Conservation (phyloP, 2,113 vertebrate species). For the Oryzias javanicus region DNA sequence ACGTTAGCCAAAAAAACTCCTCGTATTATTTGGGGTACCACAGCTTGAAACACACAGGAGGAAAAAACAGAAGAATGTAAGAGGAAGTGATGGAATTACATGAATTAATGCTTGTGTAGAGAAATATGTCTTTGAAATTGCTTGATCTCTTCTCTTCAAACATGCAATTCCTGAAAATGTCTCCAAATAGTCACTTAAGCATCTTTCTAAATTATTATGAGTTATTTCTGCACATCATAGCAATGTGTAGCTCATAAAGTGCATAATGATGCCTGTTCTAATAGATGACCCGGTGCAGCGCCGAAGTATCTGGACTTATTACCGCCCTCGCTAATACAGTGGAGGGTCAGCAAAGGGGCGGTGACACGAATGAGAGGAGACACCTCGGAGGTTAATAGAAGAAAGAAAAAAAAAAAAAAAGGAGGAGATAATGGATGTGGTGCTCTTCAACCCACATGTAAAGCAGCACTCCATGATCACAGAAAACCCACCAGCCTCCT, state of each 20-base stretch:
- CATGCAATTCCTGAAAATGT: too few species aligned
- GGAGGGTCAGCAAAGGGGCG: constrained; percentile 16
- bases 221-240: constrained; percentile 31
- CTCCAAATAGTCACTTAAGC: background rate
- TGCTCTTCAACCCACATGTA: constrained; percentile 38
- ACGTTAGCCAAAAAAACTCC: too few species aligned
- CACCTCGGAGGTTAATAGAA: background rate
- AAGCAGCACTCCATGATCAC: constrained; percentile 26
- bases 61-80: too few species aligned
- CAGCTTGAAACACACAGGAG: too few species aligned
- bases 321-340: constrained; percentile 25
- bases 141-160: too few species aligned
- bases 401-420: constrained; percentile 5
- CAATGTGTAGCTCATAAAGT: constrained; percentile 37
- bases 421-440: constrained; percentile 14
- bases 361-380: constrained; percentile 38
- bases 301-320: constrained; percentile 47
- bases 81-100: too few species aligned
- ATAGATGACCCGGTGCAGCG: constrained; percentile 44
- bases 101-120: too few species aligned
- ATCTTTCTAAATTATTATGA: constrained; percentile 10
- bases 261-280: constrained; percentile 41
- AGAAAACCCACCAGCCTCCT: background rate
- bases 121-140: too few species aligned
- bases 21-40: too few species aligned